Evolutionary conservation across 2,797 vertebrate genomes (phyloP), one percentile per base, ranked within the genome.

Genomic region (Scolopax bukidnonensis): DNA sequence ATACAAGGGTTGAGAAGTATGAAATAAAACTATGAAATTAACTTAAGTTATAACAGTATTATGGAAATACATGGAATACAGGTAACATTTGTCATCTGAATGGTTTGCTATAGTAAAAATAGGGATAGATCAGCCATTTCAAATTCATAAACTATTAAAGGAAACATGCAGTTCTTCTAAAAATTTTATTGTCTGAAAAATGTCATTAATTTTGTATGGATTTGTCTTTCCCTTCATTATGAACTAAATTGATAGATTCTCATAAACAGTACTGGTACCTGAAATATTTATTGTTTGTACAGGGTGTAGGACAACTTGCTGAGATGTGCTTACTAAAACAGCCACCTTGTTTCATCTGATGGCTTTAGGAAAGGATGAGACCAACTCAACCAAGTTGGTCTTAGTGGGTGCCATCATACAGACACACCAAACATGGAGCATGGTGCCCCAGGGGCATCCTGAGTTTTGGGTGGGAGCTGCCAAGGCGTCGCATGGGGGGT

Each of bases 391-490:
- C 7, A 13, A 71, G 84, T 69, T 21, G 40, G 77, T 18, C 77
- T 36, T 45, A 5, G 6, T 8, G 12, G 43, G 3, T 10, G 36
- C 25, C 40, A 2, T 14, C 25, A 0, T 1, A 10, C 12, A 6
- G 47, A 28, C 65, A n/a, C 38, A 19, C 21, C 3, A 1, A 21
- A 4, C 0, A 5, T 23, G 1, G 16, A 54, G 40, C 5, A 4
- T 1, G 36, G 71, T 1, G 6, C 4, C 2, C 74, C 1, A 10
- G 80, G 2, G 6, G 27, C 32, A 12, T 2, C 13, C 27, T 1
- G 20, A 4, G 48, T 30, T 10, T 19, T 0, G 6, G 57, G 17
- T 41, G 30, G 61, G 76, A 65, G 6, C 59, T 51, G 60, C 75
- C 3, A 14, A 25, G 64, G 30, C 12, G 2, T 24, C 13, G 11